Conservation (phyloP, 1,140 invertebrate genomes). For the Odontomachus brunneus region DNA sequence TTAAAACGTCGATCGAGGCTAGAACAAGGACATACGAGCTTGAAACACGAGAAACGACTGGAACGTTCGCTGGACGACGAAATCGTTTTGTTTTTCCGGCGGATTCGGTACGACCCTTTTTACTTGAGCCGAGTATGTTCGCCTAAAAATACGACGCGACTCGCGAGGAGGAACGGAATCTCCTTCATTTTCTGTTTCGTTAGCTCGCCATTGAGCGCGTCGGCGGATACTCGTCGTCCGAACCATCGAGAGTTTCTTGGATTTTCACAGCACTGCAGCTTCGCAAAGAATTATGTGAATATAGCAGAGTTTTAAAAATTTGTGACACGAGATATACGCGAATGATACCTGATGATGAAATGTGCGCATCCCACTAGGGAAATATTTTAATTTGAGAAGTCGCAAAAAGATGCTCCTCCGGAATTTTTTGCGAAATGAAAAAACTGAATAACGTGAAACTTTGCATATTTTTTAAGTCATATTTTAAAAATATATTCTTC, state of each 20-base stretch:
- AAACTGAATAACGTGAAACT: no score
- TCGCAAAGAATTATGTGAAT: neutral
- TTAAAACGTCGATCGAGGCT: neutral
- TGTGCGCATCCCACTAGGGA: no score
- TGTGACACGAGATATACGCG: no score
- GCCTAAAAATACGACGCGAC: slow-evolving; percentile 47
- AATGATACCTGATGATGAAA: no score
- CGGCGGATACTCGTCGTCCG: neutral
- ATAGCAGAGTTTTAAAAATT: neutral
- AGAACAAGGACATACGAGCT: neutral
- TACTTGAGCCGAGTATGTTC: slow-evolving; percentile 25
- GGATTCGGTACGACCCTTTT: slow-evolving; percentile 23
- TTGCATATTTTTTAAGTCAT: no score
- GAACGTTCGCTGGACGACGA: slow-evolving; percentile 16
- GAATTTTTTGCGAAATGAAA: no score
- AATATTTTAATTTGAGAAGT: no score
- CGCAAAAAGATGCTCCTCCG: no score
- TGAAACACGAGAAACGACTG: no score
- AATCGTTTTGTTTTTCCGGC: slow-evolving; percentile 41
- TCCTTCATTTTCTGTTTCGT: slow-evolving; percentile 7
- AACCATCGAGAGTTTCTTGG: neutral
- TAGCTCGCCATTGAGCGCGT: neutral
- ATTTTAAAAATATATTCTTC: no score
- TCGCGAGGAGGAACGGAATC: slow-evolving; percentile 29
- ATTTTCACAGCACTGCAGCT: neutral